Evolutionary conservation across 2,113 vertebrate genomes (phyloP).

Genomic region (Prinia subflava): DNA sequence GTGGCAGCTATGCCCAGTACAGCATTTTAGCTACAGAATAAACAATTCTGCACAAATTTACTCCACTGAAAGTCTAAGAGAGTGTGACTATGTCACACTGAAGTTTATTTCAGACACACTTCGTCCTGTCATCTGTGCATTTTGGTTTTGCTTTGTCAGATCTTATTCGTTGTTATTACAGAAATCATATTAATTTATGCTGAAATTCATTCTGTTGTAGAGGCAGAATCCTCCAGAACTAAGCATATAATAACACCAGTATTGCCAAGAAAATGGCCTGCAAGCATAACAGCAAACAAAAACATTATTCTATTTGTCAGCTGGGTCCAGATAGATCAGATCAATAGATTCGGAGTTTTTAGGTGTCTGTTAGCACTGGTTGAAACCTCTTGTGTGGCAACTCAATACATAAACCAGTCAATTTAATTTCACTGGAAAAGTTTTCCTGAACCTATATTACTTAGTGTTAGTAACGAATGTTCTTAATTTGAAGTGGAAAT

Average conservation of each 20-base stretch:
- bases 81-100: not conserved
- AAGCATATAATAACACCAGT: not conserved
- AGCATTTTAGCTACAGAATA: not conserved
- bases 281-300: not conserved
- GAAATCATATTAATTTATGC: not conserved
- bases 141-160: not conserved
- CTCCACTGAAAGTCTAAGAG: not conserved
- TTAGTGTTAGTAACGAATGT: not conserved
- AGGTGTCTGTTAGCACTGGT: not conserved
- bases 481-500: conserved; percentile 28
- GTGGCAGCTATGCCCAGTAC: not conserved
- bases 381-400: not conserved
- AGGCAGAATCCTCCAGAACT: not conserved
- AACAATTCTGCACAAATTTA: not conserved
- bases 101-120: not conserved
- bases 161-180: not conserved
- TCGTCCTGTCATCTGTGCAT: not conserved
- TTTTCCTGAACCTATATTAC: not conserved
- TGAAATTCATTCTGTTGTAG: not conserved
- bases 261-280: not conserved
- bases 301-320: not conserved
- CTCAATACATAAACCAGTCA: not conserved
- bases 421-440: conserved; percentile 11
- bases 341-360: not conserved
- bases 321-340: not conserved